phyloP scores from a whole-genome alignment of 2,113 vertebrate genomes.

The Tauraco erythrolophus region DNA sequence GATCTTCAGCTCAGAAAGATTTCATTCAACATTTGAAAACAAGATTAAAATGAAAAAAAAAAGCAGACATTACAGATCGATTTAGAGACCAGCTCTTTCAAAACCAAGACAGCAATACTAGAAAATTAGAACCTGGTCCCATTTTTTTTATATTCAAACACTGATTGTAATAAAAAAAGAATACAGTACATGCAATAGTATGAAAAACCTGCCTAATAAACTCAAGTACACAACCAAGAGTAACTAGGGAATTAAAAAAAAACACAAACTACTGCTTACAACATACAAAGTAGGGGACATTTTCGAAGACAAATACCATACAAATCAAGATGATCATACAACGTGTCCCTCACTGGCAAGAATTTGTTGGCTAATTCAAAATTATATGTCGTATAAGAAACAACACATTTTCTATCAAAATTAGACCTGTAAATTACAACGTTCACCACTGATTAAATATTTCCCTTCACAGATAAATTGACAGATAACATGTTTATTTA shows the following conservation, averaged over 20 bases:
- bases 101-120: neutral
- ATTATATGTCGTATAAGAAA: neutral
- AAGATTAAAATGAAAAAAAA: neutral
- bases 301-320: neutral
- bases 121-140: slow-evolving; percentile 13
- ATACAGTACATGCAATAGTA: slow-evolving; percentile 46
- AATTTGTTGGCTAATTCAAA: neutral
- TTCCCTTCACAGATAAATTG: neutral
- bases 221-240: neutral
- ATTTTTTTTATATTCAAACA: slow-evolving; percentile 33
- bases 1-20: neutral
- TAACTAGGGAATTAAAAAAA: neutral
- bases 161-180: neutral
- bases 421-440: neutral
- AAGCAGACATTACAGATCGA: neutral
- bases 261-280: neutral
- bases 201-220: neutral
- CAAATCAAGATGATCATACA: neutral
- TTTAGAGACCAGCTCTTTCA: slow-evolving; percentile 58
- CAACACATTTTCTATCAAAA: neutral
- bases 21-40: neutral
- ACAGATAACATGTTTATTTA: neutral
- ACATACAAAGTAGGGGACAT: neutral
- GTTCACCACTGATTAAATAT: neutral
- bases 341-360: neutral